phyloP scores from a whole-genome alignment of 2,797 vertebrate genomes.

The Channa striata region DNA sequence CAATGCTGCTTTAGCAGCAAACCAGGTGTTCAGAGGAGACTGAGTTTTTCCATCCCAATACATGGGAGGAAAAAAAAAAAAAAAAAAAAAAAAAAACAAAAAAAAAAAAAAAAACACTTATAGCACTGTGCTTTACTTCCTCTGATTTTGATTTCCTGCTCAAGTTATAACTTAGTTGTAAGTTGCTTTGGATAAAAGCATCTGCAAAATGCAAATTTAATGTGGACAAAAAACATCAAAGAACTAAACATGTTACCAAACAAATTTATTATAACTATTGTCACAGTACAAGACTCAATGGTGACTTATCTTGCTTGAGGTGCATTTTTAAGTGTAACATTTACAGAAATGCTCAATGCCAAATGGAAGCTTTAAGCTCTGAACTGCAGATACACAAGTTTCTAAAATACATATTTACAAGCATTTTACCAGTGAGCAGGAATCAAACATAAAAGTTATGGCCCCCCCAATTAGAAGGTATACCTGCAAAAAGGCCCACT shows the following conservation, averaged over 20 bases:
- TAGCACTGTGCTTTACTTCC: too few relatives aligned
- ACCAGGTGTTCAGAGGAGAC: constrained; percentile 52
- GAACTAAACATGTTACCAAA: constrained; percentile 16
- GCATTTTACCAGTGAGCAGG: constrained; percentile 24
- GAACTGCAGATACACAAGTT: constrained; percentile 36
- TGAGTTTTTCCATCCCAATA: not conserved
- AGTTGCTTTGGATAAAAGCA: too few relatives aligned
- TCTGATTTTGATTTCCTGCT: too few relatives aligned
- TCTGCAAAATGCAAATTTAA: too few relatives aligned
- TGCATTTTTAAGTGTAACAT: constrained; percentile 49
- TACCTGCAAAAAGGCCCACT: constrained; percentile 15
- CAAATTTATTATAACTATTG: constrained; percentile 67
- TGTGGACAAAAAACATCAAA: not conserved
- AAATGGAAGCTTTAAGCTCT: constrained; percentile 28
- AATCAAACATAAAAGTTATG: constrained; percentile 19
- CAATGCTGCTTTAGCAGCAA: constrained; percentile 22
- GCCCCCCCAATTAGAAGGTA: constrained; percentile 12
- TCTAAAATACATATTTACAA: constrained; percentile 79
- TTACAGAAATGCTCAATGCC: constrained; percentile 56
- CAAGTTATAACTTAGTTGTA: too few relatives aligned
- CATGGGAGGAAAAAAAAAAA: too few relatives aligned
- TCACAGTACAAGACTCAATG: constrained; percentile 43
- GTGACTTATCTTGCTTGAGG: constrained; percentile 16
- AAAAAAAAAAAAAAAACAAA: too few relatives aligned
- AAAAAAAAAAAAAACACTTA: too few relatives aligned